phyloP scores from a whole-genome alignment of 2,888 invertebrate species.

The Coelogynopora nodosa region DNA sequence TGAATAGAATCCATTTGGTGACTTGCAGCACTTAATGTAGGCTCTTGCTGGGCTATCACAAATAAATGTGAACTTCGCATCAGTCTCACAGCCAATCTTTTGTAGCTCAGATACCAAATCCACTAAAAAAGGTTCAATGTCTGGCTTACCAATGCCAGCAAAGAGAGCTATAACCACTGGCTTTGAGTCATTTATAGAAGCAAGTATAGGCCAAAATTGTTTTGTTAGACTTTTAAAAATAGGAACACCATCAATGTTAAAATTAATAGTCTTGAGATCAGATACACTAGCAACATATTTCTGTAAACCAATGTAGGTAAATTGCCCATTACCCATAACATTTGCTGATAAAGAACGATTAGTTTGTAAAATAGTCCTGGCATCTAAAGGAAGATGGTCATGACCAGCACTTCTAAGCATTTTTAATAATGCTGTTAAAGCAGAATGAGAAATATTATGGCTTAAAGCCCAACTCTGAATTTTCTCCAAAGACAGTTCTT shows the following conservation, averaged over 20 bases:
- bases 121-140: not conserved
- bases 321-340: not conserved
- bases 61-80: not conserved
- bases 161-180: not conserved
- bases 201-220: constrained; percentile 19
- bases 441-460: not conserved
- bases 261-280: not conserved
- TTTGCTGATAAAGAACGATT: not conserved
- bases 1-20: not conserved
- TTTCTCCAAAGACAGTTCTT: not conserved
- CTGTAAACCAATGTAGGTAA: not conserved
- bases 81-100: not conserved
- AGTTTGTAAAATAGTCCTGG: not conserved
- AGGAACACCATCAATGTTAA: not conserved
- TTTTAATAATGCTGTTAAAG: not conserved
- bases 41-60: constrained; percentile 5
- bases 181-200: not conserved
- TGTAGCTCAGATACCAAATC: not conserved
- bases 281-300: not conserved
- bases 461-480: not conserved
- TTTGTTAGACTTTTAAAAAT: constrained; percentile 3
- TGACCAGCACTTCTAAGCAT: not conserved
- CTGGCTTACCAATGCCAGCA: constrained; percentile 7
- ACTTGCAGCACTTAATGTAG: not conserved
- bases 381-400: not conserved